Base-by-base conservation (phyloP, 1,140 invertebrate genomes). In the Drosophila navojoa region DNA sequence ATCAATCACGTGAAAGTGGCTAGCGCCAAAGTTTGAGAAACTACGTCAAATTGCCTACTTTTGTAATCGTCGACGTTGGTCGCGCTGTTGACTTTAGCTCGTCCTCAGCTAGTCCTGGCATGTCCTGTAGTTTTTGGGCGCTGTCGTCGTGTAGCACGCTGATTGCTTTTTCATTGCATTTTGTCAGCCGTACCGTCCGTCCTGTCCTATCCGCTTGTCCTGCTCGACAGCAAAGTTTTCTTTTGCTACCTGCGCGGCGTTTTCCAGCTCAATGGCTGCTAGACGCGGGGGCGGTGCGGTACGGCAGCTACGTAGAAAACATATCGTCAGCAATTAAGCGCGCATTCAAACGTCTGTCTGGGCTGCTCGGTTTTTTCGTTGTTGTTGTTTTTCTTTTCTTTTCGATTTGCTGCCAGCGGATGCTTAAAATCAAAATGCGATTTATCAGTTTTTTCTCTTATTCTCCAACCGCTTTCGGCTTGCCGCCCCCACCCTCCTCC, bases 81-180 rank as follows among this genome's bases (percentile, higher is more conserved):
- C 42, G 22, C 68, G 50, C 42, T 71, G 59, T 71, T 71, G 69
- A 71, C 60, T 66, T 71, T 71, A 66, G 29, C 19, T 45, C 19
- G 38, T 53, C 61, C 42, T 25, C 13, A 22, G 7, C n/a, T 27
- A 61, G 15, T 35, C 29, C 25, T 49, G 16, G 29, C 67, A 40
- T 44, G 47, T 64, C 53, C 40, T 68, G 29, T 54, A 44, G 53
- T 64, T 78, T 78, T 67, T 63, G 59, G 54, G 42, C 42, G 42
- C 54, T 42, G 25, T 27, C 57, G 27, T 11, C 19, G 64, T 59
- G 52, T 61, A 35, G 74, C 64, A 71, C 80, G 69, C 69, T 85
- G 81, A 85, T 85, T 85, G 81, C 81, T 85, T 85, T 85, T 85
- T 85, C 81, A 85, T 85, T 85, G 81, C 81, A 85, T 79, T 85